phyloP scores from a whole-genome alignment of 2,797 vertebrate species.

The Florisuga fusca region DNA sequence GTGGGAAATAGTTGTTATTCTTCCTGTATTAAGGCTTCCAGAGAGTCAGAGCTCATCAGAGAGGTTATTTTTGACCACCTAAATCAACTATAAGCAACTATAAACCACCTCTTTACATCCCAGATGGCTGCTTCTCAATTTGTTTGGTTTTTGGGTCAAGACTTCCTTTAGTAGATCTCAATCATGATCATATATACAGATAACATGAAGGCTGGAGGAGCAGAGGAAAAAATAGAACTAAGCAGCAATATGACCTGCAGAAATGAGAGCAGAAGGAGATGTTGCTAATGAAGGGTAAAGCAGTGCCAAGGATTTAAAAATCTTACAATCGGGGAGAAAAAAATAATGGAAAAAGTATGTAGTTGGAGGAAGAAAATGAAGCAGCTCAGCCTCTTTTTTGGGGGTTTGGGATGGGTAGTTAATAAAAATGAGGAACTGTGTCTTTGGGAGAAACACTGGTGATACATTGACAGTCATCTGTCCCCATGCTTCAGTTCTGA shows the following conservation, averaged over 20 bases:
- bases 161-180: conserved; percentile 9
- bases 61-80: not conserved
- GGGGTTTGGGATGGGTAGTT: not conserved
- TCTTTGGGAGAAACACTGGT: not conserved
- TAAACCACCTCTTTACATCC: conserved; percentile 29
- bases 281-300: conserved; percentile 15
- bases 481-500: not conserved
- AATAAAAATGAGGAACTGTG: not conserved
- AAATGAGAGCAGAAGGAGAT: conserved; percentile 45
- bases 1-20: not conserved
- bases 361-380: not conserved
- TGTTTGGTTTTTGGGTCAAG: conserved; percentile 35
- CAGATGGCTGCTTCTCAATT: conserved; percentile 44
- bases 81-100: not conserved
- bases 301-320: not conserved
- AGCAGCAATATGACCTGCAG: conserved; percentile 20
- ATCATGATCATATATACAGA: not conserved
- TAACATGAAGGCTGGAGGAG: not conserved
- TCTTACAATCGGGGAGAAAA: not conserved
- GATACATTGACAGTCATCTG: not conserved
- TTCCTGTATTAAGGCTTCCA: not conserved
- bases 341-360: not conserved
- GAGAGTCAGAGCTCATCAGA: not conserved
- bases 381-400: not conserved
- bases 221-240: conserved; percentile 8